Base-by-base conservation (phyloP, 2,113 vertebrate species). In the Paraplagusia blochii region DNA sequence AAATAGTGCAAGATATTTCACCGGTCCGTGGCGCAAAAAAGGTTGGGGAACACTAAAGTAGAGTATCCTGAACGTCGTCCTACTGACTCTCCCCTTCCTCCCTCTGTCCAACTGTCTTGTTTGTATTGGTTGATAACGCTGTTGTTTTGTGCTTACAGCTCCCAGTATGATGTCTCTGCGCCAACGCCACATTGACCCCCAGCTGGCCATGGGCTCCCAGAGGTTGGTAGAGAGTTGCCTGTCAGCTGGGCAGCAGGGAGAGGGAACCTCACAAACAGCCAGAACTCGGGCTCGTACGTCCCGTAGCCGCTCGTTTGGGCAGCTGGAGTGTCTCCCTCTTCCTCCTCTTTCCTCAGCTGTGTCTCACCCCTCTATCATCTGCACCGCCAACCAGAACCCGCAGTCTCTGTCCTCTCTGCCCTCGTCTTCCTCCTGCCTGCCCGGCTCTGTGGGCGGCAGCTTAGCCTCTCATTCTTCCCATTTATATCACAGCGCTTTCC, bases 141-240 rank as follows among this genome's bases (percentile, higher is more conserved):
- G 54, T 59, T 49, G 63, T 85, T 83, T 73, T 89, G 63, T 89
- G 66, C 79, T 87, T 81, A 40, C 92, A 98, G 95, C 95, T 81
- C 93, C 95, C 55, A 92, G 92, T 85, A 88, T 97, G 92, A 90
- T 95, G 85, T 88, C 91, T 15, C 87, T 98, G 66, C 95, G 96
- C 47, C 95, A 98, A 86, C 94, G 95, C 76, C 92, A 95, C 84
- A 91, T 92, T 86, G 96, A 99, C 72, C 88, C 94, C 0, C 94
- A 92, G 88, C 92, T 92, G 77, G 87, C 89, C 82, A 85, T 92
- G 66, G 94, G 95, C 92, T 96, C 95, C 51, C 96, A 98, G 94
- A 98, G 96, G 96, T 98, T 98, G 93, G 96, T 99, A 95, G 95
- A 98, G 90, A 83, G 91, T 69, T 90, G 92, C 63, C 88, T 86